Evolutionary conservation across 2,797 vertebrate species (phyloP), one percentile per base, ranked within the genome.

Genomic region (Podarcis lilfordi): DNA sequence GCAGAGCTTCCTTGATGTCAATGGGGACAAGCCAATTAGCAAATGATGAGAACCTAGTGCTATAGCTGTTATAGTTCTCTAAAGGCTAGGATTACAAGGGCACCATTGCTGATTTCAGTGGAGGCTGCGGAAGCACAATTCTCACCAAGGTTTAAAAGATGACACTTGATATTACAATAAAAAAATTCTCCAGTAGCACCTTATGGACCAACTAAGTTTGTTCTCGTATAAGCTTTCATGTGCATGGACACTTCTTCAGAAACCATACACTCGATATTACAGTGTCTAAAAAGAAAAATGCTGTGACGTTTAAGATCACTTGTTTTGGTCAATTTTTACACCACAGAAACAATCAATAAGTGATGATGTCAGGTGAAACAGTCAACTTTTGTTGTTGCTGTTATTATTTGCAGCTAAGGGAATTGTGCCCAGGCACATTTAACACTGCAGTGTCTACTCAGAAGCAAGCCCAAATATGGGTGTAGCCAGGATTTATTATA

Each of bases 1-100:
- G 71, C 55, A 40, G 17, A 55, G 66, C 77, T 86, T 80, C 66
- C 79, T 37, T 71, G 85, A 80, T 86, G 85, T 27, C 64, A 80
- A 25, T 86, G 68, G 59, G 64, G 45, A 80, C 64, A 71, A 71
- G 25, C 66, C 85, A 86, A 37, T 80, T 86, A 86, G 66, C 10
- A 86, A 37, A 37, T 35, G 43, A 13, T 35, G 76, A 37, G 15
- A 37, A 79, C 76, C n/a, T 71, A 35, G 68, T 40, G 77, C 32
- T 80, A 27, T 55, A 77, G n/a, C 3, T 71, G 11, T 86, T 27
- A 21, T 29, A 37, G 29, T 79, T 80, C 43, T 86, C 61, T 80
- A 55, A 80, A 86, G 64, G 37, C 75, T 27, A 15, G 4, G 76
- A 69, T 45, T n/a, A 72, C 69, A 74, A 25, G 45, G 43, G 32